Base-by-base conservation (phyloP, 2,888 invertebrate genomes). In the Noctua fimbriata region DNA sequence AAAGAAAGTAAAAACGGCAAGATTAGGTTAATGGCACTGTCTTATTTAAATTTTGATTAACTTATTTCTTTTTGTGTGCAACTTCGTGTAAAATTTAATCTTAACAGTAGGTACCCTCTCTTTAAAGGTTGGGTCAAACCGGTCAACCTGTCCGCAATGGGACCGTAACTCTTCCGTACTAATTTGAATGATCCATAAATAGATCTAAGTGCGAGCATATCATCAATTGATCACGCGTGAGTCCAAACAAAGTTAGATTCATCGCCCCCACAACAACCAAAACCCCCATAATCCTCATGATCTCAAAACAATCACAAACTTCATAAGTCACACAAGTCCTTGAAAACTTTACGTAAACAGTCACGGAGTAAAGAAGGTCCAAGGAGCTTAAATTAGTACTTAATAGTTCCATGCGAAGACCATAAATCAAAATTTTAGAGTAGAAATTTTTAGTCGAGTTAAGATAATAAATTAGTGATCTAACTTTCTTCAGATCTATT, bases 231-330 rank as follows among this genome's bases (percentile, higher is more conserved):
- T 81, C 67, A 73, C 69, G 69, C 55, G 69, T 18, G 21, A 44
- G 14, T 24, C 49, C 52, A 32, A 58, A 60, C 67, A 1, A 69
- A 65, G 47, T 69, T n/a, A 12, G 36, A 28, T 16, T 32, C 21
- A n/a, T n/a, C n/a, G n/a, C n/a, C n/a, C n/a, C n/a, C n/a, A n/a
- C n/a, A n/a, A n/a, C n/a, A n/a, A n/a, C n/a, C n/a, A n/a, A n/a
- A n/a, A n/a, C n/a, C n/a, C n/a, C n/a, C n/a, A n/a, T n/a, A n/a
- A n/a, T n/a, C 52, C n/a, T 28, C 63, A 32, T 49, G 75, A 79
- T 82, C 69, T 83, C 55, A 41, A 77, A 81, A 83, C 69, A 77
- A 76, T 58, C 41, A 65, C 24, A 41, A 81, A 47, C 55, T 83
- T 69, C 7, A 5, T 14, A 66, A 58, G 7, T 65, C 47, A 83